Evolutionary conservation across 53 echinoderm and acorn worm species (phyloP).

Genomic region (Paracentrotus lividus): DNA sequence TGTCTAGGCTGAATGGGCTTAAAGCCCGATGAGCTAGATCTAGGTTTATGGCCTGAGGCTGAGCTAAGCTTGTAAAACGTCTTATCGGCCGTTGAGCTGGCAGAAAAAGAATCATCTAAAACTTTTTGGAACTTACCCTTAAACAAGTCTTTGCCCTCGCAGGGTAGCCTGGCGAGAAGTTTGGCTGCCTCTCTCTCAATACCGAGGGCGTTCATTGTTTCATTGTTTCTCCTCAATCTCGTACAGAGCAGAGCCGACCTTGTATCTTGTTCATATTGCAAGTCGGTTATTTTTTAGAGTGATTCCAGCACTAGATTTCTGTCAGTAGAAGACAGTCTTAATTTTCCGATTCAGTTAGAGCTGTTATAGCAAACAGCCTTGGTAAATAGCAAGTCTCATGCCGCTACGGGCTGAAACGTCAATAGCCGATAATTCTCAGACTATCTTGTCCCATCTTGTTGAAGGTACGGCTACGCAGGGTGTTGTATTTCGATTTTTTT

Average conservation of each 20-base stretch:
- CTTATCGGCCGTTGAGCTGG: conserved; percentile 28
- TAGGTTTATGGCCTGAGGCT: no score
- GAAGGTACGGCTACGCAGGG: no score
- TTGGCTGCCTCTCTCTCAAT: conserved; percentile 11
- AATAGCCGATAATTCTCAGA: no score
- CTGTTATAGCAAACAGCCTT: no score
- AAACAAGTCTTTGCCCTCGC: conserved; percentile 7
- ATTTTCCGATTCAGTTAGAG: no score
- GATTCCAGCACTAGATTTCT: no score
- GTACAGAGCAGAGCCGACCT: conserved; percentile 6
- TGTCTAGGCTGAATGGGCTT: not conserved
- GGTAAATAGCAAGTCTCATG: no score
- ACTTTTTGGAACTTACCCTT: not conserved
- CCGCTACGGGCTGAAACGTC: no score
- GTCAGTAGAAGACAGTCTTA: no score
- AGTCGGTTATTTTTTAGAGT: no score
- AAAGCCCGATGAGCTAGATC: not conserved
- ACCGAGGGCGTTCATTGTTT: not conserved
- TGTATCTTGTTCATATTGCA: not conserved
- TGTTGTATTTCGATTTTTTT: no score
- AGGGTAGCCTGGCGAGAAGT: not conserved
- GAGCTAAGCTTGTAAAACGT: conserved; percentile 14
- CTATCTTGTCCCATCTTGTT: no score
- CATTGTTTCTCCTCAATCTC: not conserved
- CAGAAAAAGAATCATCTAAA: not conserved